A percentile compares a stretch with the other conserved stretches of the same genome.
These are phyloP conservation scores for Conus ventricosus DNA, from an alignment of 1,140 invertebrate species.

Conservation along the genomic window DNA sequence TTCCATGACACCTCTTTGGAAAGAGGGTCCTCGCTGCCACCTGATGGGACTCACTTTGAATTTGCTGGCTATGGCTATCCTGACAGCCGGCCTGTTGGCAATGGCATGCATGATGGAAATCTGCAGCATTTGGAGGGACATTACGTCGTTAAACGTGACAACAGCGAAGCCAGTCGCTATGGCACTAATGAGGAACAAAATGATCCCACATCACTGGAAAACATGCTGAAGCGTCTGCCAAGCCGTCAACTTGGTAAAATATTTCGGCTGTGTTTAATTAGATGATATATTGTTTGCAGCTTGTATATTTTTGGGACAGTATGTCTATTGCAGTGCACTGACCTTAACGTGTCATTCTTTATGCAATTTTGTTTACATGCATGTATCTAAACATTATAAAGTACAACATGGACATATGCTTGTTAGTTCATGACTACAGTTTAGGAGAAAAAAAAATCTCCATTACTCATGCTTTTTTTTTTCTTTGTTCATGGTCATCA, in stretches of 20 bases:
- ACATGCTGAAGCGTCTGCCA: constrained; percentile 55
- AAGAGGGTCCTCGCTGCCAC: not conserved
- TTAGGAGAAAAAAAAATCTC: too few species aligned
- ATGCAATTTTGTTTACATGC: too few species aligned
- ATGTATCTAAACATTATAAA: too few species aligned
- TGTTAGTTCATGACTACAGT: too few species aligned
- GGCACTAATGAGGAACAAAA: not conserved
- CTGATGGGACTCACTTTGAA: not conserved
- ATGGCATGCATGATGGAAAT: not conserved
- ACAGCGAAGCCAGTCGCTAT: not conserved
- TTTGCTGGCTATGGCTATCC: constrained; percentile 13
- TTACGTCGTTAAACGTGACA: not conserved
- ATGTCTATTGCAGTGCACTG: too few species aligned
- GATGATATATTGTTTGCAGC: too few species aligned
- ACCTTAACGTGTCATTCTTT: too few species aligned
- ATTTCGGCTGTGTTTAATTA: too few species aligned
- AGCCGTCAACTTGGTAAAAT: constrained; percentile 59
- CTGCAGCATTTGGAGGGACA: not conserved
- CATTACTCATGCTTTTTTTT: too few species aligned
- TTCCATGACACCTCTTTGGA: not conserved
- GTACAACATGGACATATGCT: too few species aligned
- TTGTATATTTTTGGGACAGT: too few species aligned
- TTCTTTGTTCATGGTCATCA: too few species aligned
- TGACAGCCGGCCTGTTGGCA: not conserved
- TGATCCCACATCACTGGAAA: not conserved